phyloP scores from a whole-genome alignment of 1,140 invertebrate species.

The Chymomyza costata region DNA sequence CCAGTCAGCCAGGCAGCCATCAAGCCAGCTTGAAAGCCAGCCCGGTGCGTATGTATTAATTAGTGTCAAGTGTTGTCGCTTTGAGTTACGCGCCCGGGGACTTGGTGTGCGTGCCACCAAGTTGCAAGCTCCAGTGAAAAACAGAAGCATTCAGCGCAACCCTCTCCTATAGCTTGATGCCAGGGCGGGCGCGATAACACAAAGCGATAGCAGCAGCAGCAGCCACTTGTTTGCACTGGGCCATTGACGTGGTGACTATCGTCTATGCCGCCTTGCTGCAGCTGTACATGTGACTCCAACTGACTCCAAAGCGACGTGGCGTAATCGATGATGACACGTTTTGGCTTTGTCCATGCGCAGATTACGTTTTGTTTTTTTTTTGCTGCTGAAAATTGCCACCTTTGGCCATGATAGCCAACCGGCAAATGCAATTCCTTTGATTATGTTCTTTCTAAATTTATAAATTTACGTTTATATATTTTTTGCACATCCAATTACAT shows the following conservation, averaged over 20 bases:
- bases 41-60: slow-evolving; percentile 68
- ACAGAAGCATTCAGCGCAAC: background rate
- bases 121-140: background rate
- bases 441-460: background rate
- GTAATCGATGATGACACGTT: slow-evolving; percentile 73
- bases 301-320: slow-evolving; percentile 11
- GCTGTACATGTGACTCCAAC: background rate
- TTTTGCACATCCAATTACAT: slow-evolving; percentile 72
- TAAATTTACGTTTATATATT: slow-evolving; percentile 17
- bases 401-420: no score
- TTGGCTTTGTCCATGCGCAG: slow-evolving; percentile 58
- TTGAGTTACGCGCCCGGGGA: slow-evolving; percentile 68
- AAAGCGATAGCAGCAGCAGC: slow-evolving; percentile 52
- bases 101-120: slow-evolving; percentile 38
- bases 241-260: no score
- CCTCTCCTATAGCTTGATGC: no score
- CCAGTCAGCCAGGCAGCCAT: background rate
- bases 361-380: background rate
- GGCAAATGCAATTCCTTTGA: no score
- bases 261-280: slow-evolving; percentile 5
- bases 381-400: no score
- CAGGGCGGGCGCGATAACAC: slow-evolving; percentile 50
- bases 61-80: slow-evolving; percentile 73
- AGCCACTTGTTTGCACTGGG: slow-evolving; percentile 49
- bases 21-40: slow-evolving; percentile 12